A percentile compares a stretch with the other conserved stretches of the same genome.
phyloP scores from a whole-genome alignment of 2,113 vertebrate genomes.

The Ochotona curzoniae region DNA sequence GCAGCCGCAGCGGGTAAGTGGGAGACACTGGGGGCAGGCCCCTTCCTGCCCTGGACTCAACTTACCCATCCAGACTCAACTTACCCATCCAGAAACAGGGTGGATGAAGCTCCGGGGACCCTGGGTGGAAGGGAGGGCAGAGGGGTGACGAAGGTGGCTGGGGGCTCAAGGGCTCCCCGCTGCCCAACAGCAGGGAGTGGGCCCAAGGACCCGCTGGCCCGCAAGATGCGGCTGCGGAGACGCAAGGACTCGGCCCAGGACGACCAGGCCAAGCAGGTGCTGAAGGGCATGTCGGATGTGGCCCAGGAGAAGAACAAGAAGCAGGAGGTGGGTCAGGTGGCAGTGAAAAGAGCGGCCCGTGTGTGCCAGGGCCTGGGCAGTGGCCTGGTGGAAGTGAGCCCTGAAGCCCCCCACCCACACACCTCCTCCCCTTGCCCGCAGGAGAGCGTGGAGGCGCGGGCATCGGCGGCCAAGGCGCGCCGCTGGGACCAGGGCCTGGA shows the following conservation, averaged over 20 bases:
- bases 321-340: slow-evolving; percentile 87
- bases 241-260: slow-evolving; percentile 95
- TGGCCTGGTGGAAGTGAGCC: no score
- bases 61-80: background rate
- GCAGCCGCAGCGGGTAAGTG: slow-evolving; percentile 90
- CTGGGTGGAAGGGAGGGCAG: background rate
- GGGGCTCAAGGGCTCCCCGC: no score
- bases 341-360: no score
- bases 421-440: slow-evolving; percentile 68
- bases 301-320: slow-evolving; percentile 97
- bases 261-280: slow-evolving; percentile 98
- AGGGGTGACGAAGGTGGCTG: background rate
- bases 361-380: no score
- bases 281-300: slow-evolving; percentile 98
- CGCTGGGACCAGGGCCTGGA: slow-evolving; percentile 98
- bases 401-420: no score
- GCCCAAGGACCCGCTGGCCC: slow-evolving; percentile 92
- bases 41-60: background rate
- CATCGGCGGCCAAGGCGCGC: slow-evolving; percentile 89
- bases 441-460: slow-evolving; percentile 91
- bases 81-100: background rate
- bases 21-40: fast-evolving
- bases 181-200: slow-evolving; percentile 78
- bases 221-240: slow-evolving; percentile 95
- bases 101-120: no score